Evolutionary conservation across 2,797 vertebrate species (phyloP).

Genomic region (Danio tinwini): DNA sequence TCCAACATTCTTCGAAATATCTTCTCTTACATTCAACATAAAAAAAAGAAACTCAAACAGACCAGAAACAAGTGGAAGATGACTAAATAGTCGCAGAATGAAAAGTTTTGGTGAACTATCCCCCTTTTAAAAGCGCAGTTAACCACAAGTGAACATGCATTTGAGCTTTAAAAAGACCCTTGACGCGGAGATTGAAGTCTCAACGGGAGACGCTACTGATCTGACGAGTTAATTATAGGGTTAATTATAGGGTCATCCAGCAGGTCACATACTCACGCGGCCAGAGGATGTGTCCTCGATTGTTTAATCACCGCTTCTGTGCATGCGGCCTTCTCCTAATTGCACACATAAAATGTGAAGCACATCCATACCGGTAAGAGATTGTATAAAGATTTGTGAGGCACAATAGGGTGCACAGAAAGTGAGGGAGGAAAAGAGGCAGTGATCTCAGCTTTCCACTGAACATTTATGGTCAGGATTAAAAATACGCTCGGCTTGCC

Average conservation of each 20-base stretch:
- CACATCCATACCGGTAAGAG: conserved; percentile 50
- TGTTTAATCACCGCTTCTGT: conserved; percentile 61
- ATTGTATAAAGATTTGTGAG: conserved; percentile 44
- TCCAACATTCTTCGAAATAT: no score
- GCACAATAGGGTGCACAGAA: conserved; percentile 41
- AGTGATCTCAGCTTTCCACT: conserved; percentile 52
- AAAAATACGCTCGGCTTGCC: conserved; percentile 47
- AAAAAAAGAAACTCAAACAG: no score
- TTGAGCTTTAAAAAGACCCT: conserved; percentile 28
- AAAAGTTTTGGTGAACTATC: no score
- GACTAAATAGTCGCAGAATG: no score
- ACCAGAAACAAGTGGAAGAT: no score
- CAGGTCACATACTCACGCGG: conserved; percentile 42
- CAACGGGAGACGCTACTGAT: conserved; percentile 32
- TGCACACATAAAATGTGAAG: conserved; percentile 58
- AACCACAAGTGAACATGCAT: conserved; percentile 18
- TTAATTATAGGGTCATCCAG: conserved; percentile 48
- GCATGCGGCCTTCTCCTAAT: conserved; percentile 61
- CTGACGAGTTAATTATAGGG: neutral
- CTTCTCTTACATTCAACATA: no score
- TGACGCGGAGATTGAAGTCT: conserved; percentile 11
- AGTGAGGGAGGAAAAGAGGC: conserved; percentile 8
- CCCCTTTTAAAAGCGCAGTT: conserved; percentile 24
- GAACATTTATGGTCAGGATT: conserved; percentile 52
- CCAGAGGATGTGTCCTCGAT: conserved; percentile 52